phyloP scores from a whole-genome alignment of 2,797 vertebrate genomes.

The Poecilia wingei region DNA sequence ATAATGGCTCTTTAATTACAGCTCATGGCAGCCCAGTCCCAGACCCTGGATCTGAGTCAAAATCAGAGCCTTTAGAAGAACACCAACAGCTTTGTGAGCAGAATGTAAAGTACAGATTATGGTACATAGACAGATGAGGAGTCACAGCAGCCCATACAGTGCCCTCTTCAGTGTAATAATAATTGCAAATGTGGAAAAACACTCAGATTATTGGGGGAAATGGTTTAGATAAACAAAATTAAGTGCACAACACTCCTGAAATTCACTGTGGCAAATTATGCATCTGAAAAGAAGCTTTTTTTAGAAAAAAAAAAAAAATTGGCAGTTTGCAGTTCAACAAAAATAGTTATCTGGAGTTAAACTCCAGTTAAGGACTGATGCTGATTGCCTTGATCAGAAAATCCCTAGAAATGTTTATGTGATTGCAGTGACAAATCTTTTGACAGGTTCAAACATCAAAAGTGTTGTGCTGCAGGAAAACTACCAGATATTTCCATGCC shows the following conservation, averaged over 20 bases:
- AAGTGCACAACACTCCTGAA: not conserved
- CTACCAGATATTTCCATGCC: conserved; percentile 57
- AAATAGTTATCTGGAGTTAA: conserved; percentile 3
- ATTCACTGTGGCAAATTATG: not conserved
- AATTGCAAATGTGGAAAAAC: not conserved
- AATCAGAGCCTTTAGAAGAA: not conserved
- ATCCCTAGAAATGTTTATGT: conserved; percentile 12
- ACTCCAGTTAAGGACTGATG: not conserved
- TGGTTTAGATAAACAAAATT: not conserved
- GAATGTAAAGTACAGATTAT: not conserved
- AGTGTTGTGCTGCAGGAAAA: conserved; percentile 28
- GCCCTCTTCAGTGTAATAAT: not conserved
- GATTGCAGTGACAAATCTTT: conserved; percentile 11
- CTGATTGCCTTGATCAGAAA: not conserved
- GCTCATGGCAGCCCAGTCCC: not conserved
- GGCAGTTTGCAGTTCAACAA: not conserved
- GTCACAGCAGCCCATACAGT: not conserved
- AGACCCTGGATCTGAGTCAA: not conserved
- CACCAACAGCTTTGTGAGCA: not conserved
- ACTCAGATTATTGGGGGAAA: not conserved
- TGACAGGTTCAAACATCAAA: conserved; percentile 30
- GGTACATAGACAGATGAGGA: not conserved
- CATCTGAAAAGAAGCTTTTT: not conserved
- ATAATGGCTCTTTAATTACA: not conserved
- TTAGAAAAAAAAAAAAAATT: not conserved